These are phyloP conservation scores for Callocephalon fimbriatum DNA, from an alignment of 2,113 vertebrate species.

Conservation along the genomic window DNA sequence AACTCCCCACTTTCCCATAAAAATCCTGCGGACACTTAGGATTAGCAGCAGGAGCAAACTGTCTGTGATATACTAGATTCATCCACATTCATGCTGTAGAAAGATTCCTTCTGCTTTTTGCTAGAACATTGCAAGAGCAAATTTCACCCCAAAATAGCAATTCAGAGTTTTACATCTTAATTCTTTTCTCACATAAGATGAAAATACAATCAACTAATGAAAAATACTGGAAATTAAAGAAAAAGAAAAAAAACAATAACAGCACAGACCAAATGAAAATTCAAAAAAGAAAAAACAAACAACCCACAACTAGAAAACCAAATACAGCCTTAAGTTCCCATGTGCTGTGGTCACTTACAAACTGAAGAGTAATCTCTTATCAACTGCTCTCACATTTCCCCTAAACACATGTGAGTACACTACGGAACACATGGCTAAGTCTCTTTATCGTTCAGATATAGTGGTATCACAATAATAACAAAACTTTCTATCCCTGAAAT, in stretches of 20 bases:
- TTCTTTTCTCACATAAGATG: neutral
- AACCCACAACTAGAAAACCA: neutral
- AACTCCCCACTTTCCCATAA: neutral
- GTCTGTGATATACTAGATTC: neutral
- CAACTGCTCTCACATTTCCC: neutral
- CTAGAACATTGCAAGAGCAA: neutral
- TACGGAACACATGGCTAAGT: conserved; percentile 9
- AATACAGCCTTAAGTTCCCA: neutral
- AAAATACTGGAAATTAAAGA: neutral
- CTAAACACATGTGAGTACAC: neutral
- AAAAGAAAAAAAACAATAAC: neutral
- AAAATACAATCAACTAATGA: neutral
- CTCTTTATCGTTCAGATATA: neutral
- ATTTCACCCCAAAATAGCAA: neutral
- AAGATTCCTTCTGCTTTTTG: neutral
- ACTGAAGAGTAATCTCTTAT: neutral
- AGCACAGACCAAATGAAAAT: neutral
- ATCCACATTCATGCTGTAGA: neutral
- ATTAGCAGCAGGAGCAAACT: neutral
- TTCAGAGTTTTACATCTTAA: neutral
- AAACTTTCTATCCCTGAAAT: conserved; percentile 19
- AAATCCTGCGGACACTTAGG: neutral
- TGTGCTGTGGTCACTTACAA: neutral
- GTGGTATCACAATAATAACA: conserved; percentile 5
- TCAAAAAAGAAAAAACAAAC: neutral